Percentiles rank a stretch among this genome's conserved stretches.
Evolutionary conservation across 1,140 invertebrate genomes (phyloP).

Genomic region (Drosophila erecta): DNA sequence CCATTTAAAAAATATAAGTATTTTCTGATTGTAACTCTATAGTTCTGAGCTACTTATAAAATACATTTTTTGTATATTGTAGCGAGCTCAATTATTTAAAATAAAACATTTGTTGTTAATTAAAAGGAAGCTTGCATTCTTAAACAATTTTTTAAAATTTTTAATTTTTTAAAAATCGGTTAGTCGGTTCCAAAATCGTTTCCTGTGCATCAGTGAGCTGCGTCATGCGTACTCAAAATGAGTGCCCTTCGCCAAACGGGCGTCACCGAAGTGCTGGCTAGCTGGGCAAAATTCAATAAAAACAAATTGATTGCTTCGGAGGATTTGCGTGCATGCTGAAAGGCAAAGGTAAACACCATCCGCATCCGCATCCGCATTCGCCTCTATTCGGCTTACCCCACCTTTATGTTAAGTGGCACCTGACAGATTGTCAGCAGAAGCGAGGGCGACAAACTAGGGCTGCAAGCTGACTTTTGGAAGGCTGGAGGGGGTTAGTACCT

Average conservation of each 20-base stretch:
- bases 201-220: constrained; percentile 11
- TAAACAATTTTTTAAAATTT: no score
- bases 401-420: constrained; percentile 71
- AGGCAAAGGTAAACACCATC: constrained; percentile 61
- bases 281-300: constrained; percentile 74
- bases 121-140: no score
- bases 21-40: no score
- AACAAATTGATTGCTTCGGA: constrained; percentile 76
- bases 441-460: constrained; percentile 56
- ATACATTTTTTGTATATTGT: no score
- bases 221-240: constrained; percentile 61
- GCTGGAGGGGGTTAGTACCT: constrained; percentile 1
- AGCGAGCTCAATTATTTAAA: no score
- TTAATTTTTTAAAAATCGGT: no score
- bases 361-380: constrained; percentile 3
- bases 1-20: no score
- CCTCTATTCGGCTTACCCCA: constrained; percentile 23
- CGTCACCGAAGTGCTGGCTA: constrained; percentile 37
- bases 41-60: no score
- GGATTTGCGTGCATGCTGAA: constrained; percentile 68
- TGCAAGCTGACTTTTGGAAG: constrained; percentile 38
- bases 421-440: constrained; percentile 63
- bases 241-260: constrained; percentile 70
- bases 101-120: no score
- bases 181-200: neutral